phyloP scores from a whole-genome alignment of 2,113 vertebrate species.

The Chaetodon trifascialis region DNA sequence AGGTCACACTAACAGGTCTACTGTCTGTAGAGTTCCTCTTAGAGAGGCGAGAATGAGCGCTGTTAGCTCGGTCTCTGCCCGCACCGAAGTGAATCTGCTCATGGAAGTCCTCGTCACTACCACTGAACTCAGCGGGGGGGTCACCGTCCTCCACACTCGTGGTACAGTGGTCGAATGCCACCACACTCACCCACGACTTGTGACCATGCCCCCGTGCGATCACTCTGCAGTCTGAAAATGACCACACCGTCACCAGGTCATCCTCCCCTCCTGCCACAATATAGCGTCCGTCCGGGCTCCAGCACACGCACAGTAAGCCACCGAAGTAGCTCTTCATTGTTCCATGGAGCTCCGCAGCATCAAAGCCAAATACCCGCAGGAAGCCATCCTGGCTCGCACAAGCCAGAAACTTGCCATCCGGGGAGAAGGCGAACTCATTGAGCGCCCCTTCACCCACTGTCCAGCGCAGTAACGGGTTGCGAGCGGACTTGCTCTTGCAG shows the following conservation, averaged over 20 bases:
- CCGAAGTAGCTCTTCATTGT: slow-evolving; percentile 99
- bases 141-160: slow-evolving; percentile 97
- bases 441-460: slow-evolving; percentile 97
- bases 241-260: slow-evolving; percentile 98
- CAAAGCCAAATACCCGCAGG: slow-evolving; percentile 96
- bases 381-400: slow-evolving; percentile 98
- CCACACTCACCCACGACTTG: slow-evolving; percentile 99
- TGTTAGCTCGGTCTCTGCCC: slow-evolving; percentile 94
- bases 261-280: slow-evolving; percentile 98
- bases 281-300: slow-evolving; percentile 98
- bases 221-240: slow-evolving; percentile 94
- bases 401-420: slow-evolving; percentile 96
- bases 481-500: slow-evolving; percentile 98
- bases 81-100: slow-evolving; percentile 92
- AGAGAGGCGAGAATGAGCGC: slow-evolving; percentile 94
- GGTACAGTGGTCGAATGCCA: slow-evolving; percentile 97
- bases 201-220: slow-evolving; percentile 97
- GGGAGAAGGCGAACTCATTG: slow-evolving; percentile 98
- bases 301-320: slow-evolving; percentile 97
- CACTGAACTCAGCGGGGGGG: slow-evolving; percentile 93
- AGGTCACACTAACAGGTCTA: slow-evolving; percentile 95
- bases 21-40: slow-evolving; percentile 98
- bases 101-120: slow-evolving; percentile 97
- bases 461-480: slow-evolving; percentile 98
- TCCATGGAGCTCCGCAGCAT: slow-evolving; percentile 95